These are phyloP conservation scores for Epinephelus cyanopodus DNA, from an alignment of 2,113 vertebrate species.

Conservation along the genomic window DNA sequence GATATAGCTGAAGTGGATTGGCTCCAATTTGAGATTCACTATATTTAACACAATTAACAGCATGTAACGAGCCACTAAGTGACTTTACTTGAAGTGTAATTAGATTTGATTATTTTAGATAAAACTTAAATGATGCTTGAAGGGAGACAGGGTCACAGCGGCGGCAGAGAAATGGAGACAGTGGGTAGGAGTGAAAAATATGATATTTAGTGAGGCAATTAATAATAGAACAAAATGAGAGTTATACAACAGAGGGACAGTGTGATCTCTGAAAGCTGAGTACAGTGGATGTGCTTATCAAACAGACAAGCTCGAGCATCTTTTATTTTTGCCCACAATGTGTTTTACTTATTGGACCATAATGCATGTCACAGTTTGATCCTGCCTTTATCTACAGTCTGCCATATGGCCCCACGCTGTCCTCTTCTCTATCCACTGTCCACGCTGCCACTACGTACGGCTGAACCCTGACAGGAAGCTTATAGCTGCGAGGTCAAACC, in stretches of 20 bases:
- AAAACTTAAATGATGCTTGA: slow-evolving; percentile 68
- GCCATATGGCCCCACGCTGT: slow-evolving; percentile 15
- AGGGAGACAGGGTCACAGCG: slow-evolving; percentile 50
- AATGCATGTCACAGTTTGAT: slow-evolving; percentile 52
- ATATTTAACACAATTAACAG: slow-evolving; percentile 56
- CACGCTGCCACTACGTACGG: slow-evolving; percentile 18
- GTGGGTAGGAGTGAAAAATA: slow-evolving; percentile 10
- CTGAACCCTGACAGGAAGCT: slow-evolving; percentile 45
- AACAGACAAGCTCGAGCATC: not conserved
- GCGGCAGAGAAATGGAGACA: slow-evolving; percentile 14
- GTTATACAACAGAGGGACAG: slow-evolving; percentile 3
- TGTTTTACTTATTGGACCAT: not conserved
- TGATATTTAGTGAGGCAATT: slow-evolving; percentile 34
- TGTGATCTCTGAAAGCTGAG: slow-evolving; percentile 18
- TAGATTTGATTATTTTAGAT: slow-evolving; percentile 67
- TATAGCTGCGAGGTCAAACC: slow-evolving; percentile 53
- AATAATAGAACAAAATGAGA: slow-evolving; percentile 31
- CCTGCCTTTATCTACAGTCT: slow-evolving; percentile 53
- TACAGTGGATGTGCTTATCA: slow-evolving; percentile 28
- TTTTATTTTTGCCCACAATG: slow-evolving; percentile 12
- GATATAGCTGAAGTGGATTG: slow-evolving; percentile 46
- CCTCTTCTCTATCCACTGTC: slow-evolving; percentile 47
- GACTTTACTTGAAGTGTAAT: slow-evolving; percentile 65
- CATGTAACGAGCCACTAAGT: slow-evolving; percentile 40
- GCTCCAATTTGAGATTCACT: slow-evolving; percentile 43